Conservation (phyloP, 2,888 invertebrate species). For the Trissolcus brochymenae region DNA sequence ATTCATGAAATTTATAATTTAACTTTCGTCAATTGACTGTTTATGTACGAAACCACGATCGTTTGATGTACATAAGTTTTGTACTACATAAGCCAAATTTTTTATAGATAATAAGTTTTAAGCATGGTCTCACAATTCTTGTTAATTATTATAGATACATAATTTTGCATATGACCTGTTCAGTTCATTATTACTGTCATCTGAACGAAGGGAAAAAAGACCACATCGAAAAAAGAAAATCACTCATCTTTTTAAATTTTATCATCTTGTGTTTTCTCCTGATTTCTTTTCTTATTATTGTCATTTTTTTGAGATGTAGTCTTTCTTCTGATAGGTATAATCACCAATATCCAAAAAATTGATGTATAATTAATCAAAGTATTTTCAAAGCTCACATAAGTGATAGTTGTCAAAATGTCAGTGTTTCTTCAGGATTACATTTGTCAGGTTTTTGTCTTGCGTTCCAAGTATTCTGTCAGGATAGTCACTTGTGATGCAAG, state of each 20-base stretch:
- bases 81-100: slow-evolving; percentile 54
- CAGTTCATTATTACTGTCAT: too few species aligned
- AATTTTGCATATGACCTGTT: too few species aligned
- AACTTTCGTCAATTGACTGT: slow-evolving; percentile 46
- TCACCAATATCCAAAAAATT: too few species aligned
- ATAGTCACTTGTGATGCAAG: not conserved
- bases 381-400: slow-evolving; percentile 10
- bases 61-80: slow-evolving; percentile 38
- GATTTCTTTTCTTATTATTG: too few species aligned
- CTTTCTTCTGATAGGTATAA: too few species aligned
- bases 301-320: too few species aligned
- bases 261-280: too few species aligned
- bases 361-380: slow-evolving; percentile 16
- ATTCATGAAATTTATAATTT: too few species aligned
- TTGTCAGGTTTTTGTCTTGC: not conserved
- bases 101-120: slow-evolving; percentile 26
- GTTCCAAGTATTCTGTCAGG: slow-evolving; percentile 13
- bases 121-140: slow-evolving; percentile 56
- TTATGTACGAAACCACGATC: slow-evolving; percentile 45
- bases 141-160: slow-evolving; percentile 24
- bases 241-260: too few species aligned
- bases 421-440: too few species aligned
- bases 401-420: not conserved
- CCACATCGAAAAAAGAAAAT: too few species aligned
- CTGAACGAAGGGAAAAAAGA: too few species aligned